A percentile compares a stretch with the other conserved stretches of the same genome.
phyloP scores from a whole-genome alignment of 2,888 invertebrate species.

The Copidosoma aretas region DNA sequence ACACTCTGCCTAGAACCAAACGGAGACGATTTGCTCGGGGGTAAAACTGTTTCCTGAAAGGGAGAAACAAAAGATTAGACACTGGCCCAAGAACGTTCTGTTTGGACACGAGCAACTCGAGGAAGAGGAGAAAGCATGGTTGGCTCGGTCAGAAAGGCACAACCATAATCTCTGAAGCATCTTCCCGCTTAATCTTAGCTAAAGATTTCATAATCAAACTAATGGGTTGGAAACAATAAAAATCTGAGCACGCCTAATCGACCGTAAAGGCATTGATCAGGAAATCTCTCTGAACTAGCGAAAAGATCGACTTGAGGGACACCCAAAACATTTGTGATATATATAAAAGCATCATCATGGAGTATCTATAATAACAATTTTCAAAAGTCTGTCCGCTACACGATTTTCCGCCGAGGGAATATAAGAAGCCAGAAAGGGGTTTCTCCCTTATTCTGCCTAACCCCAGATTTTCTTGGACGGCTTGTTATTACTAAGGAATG shows the following conservation, averaged over 20 bases:
- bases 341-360: neutral
- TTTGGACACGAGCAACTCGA: conserved; percentile 10
- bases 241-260: conserved; percentile 23
- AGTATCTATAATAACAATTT: neutral
- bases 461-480: neutral
- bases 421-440: conserved; percentile 43
- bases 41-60: conserved; percentile 44
- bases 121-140: conserved; percentile 28
- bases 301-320: neutral
- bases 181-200: conserved; percentile 30
- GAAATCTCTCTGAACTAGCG: neutral
- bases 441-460: conserved; percentile 40
- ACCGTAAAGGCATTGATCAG: conserved; percentile 38
- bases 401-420: conserved; percentile 39
- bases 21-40: conserved; percentile 27
- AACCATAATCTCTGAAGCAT: conserved; percentile 31
- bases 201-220: conserved; percentile 11
- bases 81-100: conserved; percentile 22
- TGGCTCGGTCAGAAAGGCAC: conserved; percentile 33
- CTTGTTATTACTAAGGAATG: conserved; percentile 32
- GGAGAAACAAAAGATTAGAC: conserved; percentile 41
- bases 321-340: neutral
- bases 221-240: conserved; percentile 13
- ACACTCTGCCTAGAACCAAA: conserved; percentile 44
- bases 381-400: neutral